Percentiles rank a stretch among this genome's conserved stretches.
Conservation (phyloP, 2,113 vertebrate species). For the Callithrix jacchus region DNA sequence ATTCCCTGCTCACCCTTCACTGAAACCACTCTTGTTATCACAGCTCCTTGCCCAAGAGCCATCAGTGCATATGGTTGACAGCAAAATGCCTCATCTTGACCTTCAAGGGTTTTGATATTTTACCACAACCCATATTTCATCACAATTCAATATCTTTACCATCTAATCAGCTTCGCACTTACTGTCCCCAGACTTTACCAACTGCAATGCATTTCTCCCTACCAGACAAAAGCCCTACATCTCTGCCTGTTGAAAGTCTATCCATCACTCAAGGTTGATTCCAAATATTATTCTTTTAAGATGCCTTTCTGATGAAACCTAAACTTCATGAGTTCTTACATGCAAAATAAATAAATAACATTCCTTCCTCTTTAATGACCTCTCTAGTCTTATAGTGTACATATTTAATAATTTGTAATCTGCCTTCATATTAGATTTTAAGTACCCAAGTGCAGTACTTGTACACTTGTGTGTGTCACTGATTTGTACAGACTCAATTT, state of each 20-base stretch:
- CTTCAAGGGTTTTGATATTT: neutral
- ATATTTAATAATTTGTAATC: conserved; percentile 85
- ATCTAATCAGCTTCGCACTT: neutral
- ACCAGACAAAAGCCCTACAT: neutral
- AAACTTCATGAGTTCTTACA: conserved; percentile 76
- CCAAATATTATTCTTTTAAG: neutral
- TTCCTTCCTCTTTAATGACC: neutral
- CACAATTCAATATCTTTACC: neutral
- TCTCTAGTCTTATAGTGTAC: conserved; percentile 41
- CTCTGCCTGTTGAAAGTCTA: neutral
- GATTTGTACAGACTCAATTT: neutral
- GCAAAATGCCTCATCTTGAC: neutral
- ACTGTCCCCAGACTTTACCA: neutral
- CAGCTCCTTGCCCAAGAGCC: neutral
- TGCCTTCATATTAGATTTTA: conserved; percentile 76
- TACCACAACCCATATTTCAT: neutral
- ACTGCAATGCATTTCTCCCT: neutral
- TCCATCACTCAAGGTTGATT: neutral
- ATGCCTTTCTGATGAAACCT: conserved; percentile 79
- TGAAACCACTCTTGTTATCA: neutral
- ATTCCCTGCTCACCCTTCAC: neutral
- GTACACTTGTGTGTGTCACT: neutral
- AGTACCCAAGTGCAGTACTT: neutral
- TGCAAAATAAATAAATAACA: no score
- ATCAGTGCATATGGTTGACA: neutral